Evolutionary conservation across 2,888 invertebrate genomes (phyloP).

Genomic region (Lobophora halterata): DNA sequence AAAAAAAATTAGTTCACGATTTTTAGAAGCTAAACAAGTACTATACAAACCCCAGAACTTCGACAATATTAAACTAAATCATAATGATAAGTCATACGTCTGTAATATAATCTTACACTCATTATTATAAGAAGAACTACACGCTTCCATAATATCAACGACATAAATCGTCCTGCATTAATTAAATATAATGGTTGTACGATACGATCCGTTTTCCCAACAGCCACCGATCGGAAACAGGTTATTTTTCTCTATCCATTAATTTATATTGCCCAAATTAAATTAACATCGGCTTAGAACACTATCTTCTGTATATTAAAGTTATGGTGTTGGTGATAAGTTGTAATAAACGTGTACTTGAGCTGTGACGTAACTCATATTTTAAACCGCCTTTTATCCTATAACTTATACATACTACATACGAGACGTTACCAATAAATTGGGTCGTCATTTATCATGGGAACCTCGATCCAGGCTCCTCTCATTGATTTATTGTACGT

Average conservation of each 20-base stretch:
- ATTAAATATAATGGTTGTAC: conserved; percentile 68
- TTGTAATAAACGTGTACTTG: conserved; percentile 31
- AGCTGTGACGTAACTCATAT: conserved; percentile 18
- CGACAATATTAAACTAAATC: too few relatives aligned
- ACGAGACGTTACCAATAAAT: conserved; percentile 12
- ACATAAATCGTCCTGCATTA: conserved; percentile 67
- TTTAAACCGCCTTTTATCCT: background rate
- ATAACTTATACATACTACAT: background rate
- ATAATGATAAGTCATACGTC: conserved; percentile 57
- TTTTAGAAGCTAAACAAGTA: too few relatives aligned
- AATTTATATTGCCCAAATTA: conserved; percentile 69
- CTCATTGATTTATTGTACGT: conserved; percentile 33
- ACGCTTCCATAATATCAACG: conserved; percentile 53
- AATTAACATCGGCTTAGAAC: conserved; percentile 62
- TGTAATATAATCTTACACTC: conserved; percentile 48
- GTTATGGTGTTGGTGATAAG: conserved; percentile 40
- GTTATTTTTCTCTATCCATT: conserved; percentile 56
- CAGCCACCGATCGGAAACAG: conserved; percentile 56
- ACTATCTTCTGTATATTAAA: conserved; percentile 55
- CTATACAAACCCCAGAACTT: too few relatives aligned
- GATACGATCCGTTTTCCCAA: conserved; percentile 58
- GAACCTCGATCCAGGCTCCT: conserved; percentile 25
- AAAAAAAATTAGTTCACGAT: too few relatives aligned
- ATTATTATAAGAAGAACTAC: conserved; percentile 61
- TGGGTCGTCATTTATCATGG: conserved; percentile 22